phyloP scores from a whole-genome alignment of 2,797 vertebrate species.

The Hyperoplus lanceolatus region DNA sequence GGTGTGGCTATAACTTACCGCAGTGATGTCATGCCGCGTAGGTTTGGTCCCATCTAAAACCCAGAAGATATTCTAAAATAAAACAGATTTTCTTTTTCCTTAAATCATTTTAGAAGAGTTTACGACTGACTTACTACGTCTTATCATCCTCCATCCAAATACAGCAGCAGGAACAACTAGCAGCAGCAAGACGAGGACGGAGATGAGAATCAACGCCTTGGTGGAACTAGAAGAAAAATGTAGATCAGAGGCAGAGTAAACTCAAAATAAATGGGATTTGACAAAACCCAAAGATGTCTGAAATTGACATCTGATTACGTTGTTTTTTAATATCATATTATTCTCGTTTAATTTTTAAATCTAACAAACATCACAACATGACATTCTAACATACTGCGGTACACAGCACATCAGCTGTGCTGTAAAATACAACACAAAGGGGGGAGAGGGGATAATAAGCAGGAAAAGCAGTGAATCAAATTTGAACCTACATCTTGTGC shows the following conservation, averaged over 20 bases:
- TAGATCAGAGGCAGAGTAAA: background rate
- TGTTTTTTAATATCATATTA: background rate
- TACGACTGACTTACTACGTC: constrained; percentile 14
- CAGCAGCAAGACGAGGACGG: background rate
- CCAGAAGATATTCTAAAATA: background rate
- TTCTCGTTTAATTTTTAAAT: background rate
- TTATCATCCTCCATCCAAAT: constrained; percentile 25
- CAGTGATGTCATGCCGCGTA: background rate
- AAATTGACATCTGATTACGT: background rate
- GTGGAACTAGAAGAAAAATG: constrained; percentile 15
- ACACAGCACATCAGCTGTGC: background rate
- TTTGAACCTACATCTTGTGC: constrained; percentile 14
- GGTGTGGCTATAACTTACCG: constrained; percentile 19
- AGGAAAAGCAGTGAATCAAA: background rate
- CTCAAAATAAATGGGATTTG: background rate
- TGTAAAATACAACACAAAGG: background rate
- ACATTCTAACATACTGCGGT: too few relatives aligned
- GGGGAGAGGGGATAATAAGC: fast-evolving
- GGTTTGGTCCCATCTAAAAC: constrained; percentile 36
- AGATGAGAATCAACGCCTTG: background rate
- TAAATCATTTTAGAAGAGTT: background rate
- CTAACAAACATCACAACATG: background rate
- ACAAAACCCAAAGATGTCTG: background rate
- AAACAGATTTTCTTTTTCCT: background rate
- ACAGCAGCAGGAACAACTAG: constrained; percentile 11